Evolutionary conservation across 2,888 invertebrate genomes (phyloP).

Genomic region (Falcaria lacertinaria): DNA sequence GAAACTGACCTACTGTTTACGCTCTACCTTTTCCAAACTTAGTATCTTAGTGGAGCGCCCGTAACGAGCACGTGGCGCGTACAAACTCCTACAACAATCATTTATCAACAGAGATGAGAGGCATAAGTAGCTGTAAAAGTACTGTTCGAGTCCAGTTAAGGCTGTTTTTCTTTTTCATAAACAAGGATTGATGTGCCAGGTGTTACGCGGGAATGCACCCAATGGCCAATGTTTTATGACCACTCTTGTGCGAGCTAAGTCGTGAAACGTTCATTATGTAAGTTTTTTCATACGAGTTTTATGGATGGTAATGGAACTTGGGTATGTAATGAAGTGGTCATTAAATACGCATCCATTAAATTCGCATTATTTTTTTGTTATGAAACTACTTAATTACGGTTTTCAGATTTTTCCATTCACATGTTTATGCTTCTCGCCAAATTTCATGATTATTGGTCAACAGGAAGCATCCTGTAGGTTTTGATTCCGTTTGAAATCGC

Average conservation of each 20-base stretch:
- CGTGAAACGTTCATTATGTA: neutral
- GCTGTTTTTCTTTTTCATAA: constrained; percentile 38
- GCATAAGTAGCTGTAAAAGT: constrained; percentile 55
- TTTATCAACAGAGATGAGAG: constrained; percentile 65
- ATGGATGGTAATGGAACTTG: neutral
- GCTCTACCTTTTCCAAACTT: constrained; percentile 30
- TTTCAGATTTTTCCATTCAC: too few relatives aligned
- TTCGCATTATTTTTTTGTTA: too few relatives aligned
- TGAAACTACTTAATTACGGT: too few relatives aligned
- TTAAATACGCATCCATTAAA: neutral
- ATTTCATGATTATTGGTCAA: too few relatives aligned
- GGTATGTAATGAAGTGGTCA: too few relatives aligned
- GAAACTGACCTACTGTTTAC: constrained; percentile 41
- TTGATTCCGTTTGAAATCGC: too few relatives aligned
- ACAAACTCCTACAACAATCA: constrained; percentile 60
- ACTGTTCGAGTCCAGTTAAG: constrained; percentile 26
- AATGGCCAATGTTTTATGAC: constrained; percentile 15
- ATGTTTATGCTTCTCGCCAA: too few relatives aligned
- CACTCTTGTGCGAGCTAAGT: constrained; percentile 3
- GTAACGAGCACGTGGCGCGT: constrained; percentile 58
- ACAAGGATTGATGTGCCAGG: constrained; percentile 40
- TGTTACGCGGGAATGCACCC: constrained; percentile 22
- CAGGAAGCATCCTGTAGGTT: too few relatives aligned
- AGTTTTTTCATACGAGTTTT: neutral
- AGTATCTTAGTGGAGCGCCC: constrained; percentile 34